Percentiles rank a stretch among this genome's conserved stretches.
These are phyloP conservation scores for Melanotaenia boesemani DNA, from an alignment of 2,797 vertebrate genomes.

Conservation along the genomic window DNA sequence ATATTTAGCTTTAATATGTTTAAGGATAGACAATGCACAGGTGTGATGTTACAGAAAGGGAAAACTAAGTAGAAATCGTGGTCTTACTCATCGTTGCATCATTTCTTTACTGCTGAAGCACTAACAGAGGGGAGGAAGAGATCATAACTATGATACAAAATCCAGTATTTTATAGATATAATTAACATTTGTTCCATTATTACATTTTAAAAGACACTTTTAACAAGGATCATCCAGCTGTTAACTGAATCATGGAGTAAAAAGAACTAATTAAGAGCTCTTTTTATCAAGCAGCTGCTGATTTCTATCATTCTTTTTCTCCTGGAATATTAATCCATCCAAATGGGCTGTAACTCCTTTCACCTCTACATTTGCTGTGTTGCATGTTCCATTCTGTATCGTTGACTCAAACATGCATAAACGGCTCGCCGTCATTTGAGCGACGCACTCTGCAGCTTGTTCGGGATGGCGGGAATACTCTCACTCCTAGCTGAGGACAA, in stretches of 20 bases:
- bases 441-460: conserved; percentile 40
- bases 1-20: conserved; percentile 13
- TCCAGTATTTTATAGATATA: neutral
- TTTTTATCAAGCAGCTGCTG: conserved; percentile 16
- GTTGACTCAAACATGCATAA: conserved; percentile 2
- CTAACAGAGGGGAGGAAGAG: conserved; percentile 20
- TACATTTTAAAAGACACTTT: neutral
- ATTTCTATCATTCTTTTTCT: conserved; percentile 13
- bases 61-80: conserved; percentile 7
- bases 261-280: neutral
- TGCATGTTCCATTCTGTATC: conserved; percentile 3
- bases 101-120: conserved; percentile 21
- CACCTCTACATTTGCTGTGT: neutral
- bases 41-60: neutral
- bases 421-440: conserved; percentile 9
- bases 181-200: conserved; percentile 1
- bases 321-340: conserved; percentile 12
- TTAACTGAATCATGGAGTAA: conserved; percentile 2
- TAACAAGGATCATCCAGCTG: conserved; percentile 15
- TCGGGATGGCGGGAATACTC: conserved; percentile 44
- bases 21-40: conserved; percentile 1
- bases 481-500: conserved; percentile 55
- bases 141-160: neutral
- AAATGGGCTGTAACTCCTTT: neutral
- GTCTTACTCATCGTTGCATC: conserved; percentile 50